These are phyloP conservation scores for Vulpes vulpes DNA, from an alignment of 2,113 vertebrate species.

Conservation along the genomic window DNA sequence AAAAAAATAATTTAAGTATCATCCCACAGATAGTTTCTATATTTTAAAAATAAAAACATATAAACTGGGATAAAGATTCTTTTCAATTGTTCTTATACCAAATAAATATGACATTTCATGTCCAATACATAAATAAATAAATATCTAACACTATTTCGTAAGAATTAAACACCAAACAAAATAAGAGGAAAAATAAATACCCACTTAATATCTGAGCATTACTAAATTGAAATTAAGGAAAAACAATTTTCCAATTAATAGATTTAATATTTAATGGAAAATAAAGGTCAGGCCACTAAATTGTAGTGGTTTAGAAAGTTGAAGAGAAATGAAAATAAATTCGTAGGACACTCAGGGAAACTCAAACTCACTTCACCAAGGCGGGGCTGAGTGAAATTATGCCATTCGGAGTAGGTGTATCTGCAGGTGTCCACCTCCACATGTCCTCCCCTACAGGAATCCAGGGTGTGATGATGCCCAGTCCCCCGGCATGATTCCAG, in stretches of 20 bases:
- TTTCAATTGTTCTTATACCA: neutral
- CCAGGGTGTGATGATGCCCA: constrained; percentile 76
- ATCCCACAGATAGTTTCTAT: neutral
- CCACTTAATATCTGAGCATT: neutral
- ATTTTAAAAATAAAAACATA: neutral
- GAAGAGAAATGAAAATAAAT: constrained; percentile 13
- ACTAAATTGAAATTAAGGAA: constrained; percentile 12
- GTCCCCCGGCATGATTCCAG: constrained; percentile 77
- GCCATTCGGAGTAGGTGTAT: constrained; percentile 89
- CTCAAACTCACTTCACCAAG: constrained; percentile 91
- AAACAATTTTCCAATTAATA: neutral
- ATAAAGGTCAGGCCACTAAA: neutral
- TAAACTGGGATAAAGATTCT: neutral
- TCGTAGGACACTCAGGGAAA: neutral
- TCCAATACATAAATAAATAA: neutral
- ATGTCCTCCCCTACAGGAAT: constrained; percentile 72
- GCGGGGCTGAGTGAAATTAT: constrained; percentile 87
- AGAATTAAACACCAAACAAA: neutral
- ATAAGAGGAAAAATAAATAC: neutral
- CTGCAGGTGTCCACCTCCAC: constrained; percentile 78
- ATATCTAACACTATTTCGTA: neutral
- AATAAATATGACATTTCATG: neutral
- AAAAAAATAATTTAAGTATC: neutral
- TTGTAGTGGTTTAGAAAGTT: neutral
- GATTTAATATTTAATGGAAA: neutral